Percentiles rank a stretch among this genome's conserved stretches.
These are phyloP conservation scores for Planiliza haematocheilus DNA, from an alignment of 2,113 vertebrate species.

Conservation along the genomic window DNA sequence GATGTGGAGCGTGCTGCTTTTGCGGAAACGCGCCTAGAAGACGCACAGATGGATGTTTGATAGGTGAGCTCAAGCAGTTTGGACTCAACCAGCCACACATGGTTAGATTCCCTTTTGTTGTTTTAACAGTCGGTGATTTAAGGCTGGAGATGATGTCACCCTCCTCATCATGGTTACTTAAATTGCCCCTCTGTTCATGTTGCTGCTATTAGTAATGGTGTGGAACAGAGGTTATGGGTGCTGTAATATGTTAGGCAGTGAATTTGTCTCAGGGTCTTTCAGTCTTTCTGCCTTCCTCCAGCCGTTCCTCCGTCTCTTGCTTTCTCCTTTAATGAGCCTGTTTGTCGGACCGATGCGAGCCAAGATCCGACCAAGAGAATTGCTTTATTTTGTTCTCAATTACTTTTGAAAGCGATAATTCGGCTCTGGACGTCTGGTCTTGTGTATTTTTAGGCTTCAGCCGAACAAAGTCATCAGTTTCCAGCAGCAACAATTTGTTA, in stretches of 20 bases:
- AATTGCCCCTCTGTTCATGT: slow-evolving; percentile 48
- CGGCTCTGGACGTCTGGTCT: slow-evolving; percentile 24
- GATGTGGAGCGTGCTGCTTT: slow-evolving; percentile 19
- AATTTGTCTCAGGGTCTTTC: slow-evolving; percentile 13
- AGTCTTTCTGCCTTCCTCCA: slow-evolving; percentile 63
- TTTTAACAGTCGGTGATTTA: slow-evolving; percentile 48
- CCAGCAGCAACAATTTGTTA: slow-evolving; percentile 38
- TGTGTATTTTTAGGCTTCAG: slow-evolving; percentile 20
- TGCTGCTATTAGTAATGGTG: slow-evolving; percentile 47
- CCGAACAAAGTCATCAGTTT: slow-evolving; percentile 18
- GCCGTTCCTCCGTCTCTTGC: slow-evolving; percentile 82
- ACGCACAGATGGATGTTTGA: slow-evolving; percentile 30
- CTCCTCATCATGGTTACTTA: slow-evolving; percentile 41
- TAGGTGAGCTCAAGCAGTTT: slow-evolving; percentile 41
- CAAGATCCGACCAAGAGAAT: slow-evolving; percentile 21
- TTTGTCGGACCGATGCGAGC: slow-evolving; percentile 37
- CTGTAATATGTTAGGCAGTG: slow-evolving; percentile 46
- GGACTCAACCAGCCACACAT: slow-evolving; percentile 17
- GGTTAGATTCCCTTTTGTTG: slow-evolving; percentile 34
- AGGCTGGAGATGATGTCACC: slow-evolving; percentile 60
- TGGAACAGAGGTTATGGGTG: slow-evolving; percentile 56
- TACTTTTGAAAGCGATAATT: slow-evolving; percentile 47
- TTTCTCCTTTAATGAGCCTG: slow-evolving; percentile 50
- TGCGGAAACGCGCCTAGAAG: slow-evolving; percentile 34
- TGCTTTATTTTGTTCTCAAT: slow-evolving; percentile 58